Evolutionary conservation across 2,888 invertebrate genomes (phyloP), one percentile per base, ranked within the genome.

Genomic region (Melinaea menophilus): DNA sequence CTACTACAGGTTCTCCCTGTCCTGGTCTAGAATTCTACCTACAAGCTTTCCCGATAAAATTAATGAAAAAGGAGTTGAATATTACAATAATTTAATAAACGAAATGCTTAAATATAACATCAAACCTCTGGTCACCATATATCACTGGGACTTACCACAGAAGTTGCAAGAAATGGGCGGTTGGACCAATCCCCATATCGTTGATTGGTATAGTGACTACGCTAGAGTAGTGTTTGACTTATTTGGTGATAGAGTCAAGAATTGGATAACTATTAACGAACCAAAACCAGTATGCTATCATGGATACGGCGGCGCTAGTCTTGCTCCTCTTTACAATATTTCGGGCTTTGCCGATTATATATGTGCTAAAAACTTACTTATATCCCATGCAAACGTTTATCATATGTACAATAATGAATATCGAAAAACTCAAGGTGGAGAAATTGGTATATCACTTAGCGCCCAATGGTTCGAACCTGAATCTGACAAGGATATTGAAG

Each of bases 11-110:
- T 91, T 92, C 71, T 92, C 92, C 0, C 76, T 92, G n/a, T 90
- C 93, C 0, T 94, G 94, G 94, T 72, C 92, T 0, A 78, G 94
- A 56, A 81, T 94, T 35, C 76, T 94, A 56, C 93, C 94, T 0
- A 88, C 85, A 58, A 93, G 92, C 55, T 86, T 87, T 58, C 71
- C 84, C 0, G 82, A 90, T 58, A 73, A 80, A 5, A 78, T 93
- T 22, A 95, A 93, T 73, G 71, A 71, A 22, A 72, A 73, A 3
- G 94, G 93, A 7, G 85, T 94, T 4, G 79, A 90, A 54, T 94
- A 94, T 78, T 95, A 95, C 78, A 92, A 93, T 69, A 83, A 89
- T 65, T 75, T 93, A 9, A 88, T 93, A 48, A 77, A 93, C 71
- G 92, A 91, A 73, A 82, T 95, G 58, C 68, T 93, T 3, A 88